Conservation (phyloP, 2,113 vertebrate species). For the Reinhardtius hippoglossoides region DNA sequence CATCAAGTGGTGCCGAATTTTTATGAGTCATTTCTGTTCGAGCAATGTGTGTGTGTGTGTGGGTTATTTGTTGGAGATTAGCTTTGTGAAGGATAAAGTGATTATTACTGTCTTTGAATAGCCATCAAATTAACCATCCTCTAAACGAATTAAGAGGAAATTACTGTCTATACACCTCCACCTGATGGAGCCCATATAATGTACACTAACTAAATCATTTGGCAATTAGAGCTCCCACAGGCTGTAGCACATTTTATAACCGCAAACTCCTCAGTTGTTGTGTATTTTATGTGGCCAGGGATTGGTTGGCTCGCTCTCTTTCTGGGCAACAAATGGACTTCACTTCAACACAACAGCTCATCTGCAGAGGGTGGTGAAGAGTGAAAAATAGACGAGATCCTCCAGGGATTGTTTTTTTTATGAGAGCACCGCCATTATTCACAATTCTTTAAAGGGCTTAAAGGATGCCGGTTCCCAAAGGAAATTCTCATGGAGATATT, state of each 20-base stretch:
- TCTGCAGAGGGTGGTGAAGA: slow-evolving; percentile 40
- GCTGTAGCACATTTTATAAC: slow-evolving; percentile 57
- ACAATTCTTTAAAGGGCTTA: slow-evolving; percentile 79
- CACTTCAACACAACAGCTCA: slow-evolving; percentile 62
- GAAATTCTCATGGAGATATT: slow-evolving; percentile 75
- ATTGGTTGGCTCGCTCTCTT: slow-evolving; percentile 47
- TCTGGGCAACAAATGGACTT: slow-evolving; percentile 50
- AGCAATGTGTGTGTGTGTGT: slow-evolving; percentile 7
- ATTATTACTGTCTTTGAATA: slow-evolving; percentile 70
- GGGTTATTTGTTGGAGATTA: slow-evolving; percentile 56
- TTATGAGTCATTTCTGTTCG: slow-evolving; percentile 25
- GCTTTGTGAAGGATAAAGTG: slow-evolving; percentile 50
- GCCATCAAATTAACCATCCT: slow-evolving; percentile 69
- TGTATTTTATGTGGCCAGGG: slow-evolving; percentile 29
- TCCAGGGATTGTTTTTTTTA: slow-evolving; percentile 76
- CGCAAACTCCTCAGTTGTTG: slow-evolving; percentile 31
- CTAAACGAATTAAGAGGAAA: slow-evolving; percentile 69
- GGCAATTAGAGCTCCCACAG: slow-evolving; percentile 69
- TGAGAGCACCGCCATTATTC: slow-evolving; percentile 75
- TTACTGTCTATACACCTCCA: slow-evolving; percentile 63
- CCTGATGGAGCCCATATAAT: slow-evolving; percentile 67
- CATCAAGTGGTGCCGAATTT: slow-evolving; percentile 8
- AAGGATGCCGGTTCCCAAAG: slow-evolving; percentile 76
- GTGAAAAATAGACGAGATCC: slow-evolving; percentile 67
- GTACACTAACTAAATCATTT: slow-evolving; percentile 71